These are phyloP conservation scores for Drosophila buzzatii DNA, from an alignment of 2,888 invertebrate species.

Conservation along the genomic window DNA sequence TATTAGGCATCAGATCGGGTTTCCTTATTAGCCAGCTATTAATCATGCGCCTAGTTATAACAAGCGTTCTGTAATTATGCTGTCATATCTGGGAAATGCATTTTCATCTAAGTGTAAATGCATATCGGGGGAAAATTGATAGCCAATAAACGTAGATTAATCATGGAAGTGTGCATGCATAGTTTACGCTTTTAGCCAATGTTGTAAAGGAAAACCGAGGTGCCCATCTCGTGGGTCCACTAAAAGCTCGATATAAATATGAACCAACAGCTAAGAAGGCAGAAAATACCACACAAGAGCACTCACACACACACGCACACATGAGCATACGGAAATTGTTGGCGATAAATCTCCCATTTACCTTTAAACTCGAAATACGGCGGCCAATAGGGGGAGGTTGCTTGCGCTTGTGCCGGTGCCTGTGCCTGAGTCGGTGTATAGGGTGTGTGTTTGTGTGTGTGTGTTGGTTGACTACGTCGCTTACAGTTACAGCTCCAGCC, in stretches of 20 bases:
- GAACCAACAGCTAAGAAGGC: slow-evolving; percentile 55
- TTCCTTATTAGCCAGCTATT: slow-evolving; percentile 69
- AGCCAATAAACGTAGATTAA: slow-evolving; percentile 69
- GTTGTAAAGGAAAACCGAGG: slow-evolving; percentile 33
- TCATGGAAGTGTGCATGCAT: slow-evolving; percentile 68
- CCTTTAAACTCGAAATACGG: slow-evolving; percentile 80
- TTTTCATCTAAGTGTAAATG: slow-evolving; percentile 68
- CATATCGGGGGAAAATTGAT: slow-evolving; percentile 68
- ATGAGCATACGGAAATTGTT: slow-evolving; percentile 54
- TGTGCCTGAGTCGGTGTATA: slow-evolving; percentile 4
- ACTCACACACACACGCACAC: slow-evolving; percentile 23
- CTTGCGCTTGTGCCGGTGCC: background rate
- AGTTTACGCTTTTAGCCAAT: slow-evolving; percentile 55
- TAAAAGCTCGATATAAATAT: slow-evolving; percentile 74
- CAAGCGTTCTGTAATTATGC: slow-evolving; percentile 61
- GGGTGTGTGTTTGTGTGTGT: slow-evolving; percentile 1
- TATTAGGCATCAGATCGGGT: slow-evolving; percentile 62
- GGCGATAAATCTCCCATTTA: slow-evolving; percentile 79
- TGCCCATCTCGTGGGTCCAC: slow-evolving; percentile 67
- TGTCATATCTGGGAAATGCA: slow-evolving; percentile 60
- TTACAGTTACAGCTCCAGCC: slow-evolving; percentile 61
- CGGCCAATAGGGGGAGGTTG: slow-evolving; percentile 48
- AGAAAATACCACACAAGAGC: slow-evolving; percentile 26
- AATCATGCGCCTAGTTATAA: slow-evolving; percentile 62
- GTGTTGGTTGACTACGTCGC: slow-evolving; percentile 42